Evolutionary conservation across 1,140 invertebrate species (phyloP).

Genomic region (Lepidostoma basale): DNA sequence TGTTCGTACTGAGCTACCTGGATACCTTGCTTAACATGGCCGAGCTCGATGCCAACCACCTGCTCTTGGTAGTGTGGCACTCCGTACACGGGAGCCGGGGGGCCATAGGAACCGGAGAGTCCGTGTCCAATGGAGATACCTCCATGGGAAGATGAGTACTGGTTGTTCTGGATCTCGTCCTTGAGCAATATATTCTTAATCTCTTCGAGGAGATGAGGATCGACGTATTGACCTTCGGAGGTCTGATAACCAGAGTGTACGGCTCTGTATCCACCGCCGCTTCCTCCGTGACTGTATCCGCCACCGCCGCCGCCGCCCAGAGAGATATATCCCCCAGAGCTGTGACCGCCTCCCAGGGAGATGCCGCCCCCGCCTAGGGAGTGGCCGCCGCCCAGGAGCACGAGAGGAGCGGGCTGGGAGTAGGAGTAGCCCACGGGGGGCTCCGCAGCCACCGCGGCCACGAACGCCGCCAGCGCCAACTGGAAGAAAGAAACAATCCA

Average conservation of each 20-base stretch:
- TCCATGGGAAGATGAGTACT: slow-evolving; percentile 53
- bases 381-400: slow-evolving; percentile 51
- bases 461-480: slow-evolving; percentile 55
- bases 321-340: slow-evolving; percentile 52
- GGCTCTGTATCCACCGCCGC: slow-evolving; percentile 74
- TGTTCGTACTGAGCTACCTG: slow-evolving; percentile 71
- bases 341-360: slow-evolving; percentile 48
- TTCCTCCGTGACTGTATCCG: slow-evolving; percentile 53
- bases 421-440: slow-evolving; percentile 50
- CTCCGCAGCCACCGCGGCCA: slow-evolving; percentile 58
- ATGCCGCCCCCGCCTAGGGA: slow-evolving; percentile 52
- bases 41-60: slow-evolving; percentile 68
- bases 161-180: slow-evolving; percentile 71
- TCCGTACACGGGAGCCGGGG: slow-evolving; percentile 62
- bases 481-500: slow-evolving; percentile 46
- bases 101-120: slow-evolving; percentile 62
- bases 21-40: slow-evolving; percentile 68
- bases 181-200: slow-evolving; percentile 81
- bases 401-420: slow-evolving; percentile 39
- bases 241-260: slow-evolving; percentile 76
- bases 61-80: slow-evolving; percentile 61
- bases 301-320: slow-evolving; percentile 48
- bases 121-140: slow-evolving; percentile 56
- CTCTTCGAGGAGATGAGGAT: slow-evolving; percentile 77
- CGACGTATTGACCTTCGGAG: slow-evolving; percentile 78